phyloP scores from a whole-genome alignment of 35 echinoderm and acorn worm species.

The Ophiothrix spiculata region DNA sequence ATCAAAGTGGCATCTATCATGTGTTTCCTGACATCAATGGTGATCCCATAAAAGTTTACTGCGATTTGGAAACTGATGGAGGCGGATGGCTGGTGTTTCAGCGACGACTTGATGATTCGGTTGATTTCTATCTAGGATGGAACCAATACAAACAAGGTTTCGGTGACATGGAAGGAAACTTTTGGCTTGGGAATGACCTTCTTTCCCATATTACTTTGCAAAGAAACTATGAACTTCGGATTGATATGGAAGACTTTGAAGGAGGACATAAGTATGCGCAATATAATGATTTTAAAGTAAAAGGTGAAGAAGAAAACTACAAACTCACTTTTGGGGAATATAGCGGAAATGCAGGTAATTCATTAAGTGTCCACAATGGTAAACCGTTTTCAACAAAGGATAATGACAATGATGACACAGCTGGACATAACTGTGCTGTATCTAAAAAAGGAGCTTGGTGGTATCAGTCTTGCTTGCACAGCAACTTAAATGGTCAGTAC shows the following conservation, averaged over 20 bases:
- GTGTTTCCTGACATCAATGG: no score
- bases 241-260: conserved; percentile 58
- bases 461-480: background rate
- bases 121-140: conserved; percentile 46
- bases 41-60: no score
- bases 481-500: background rate
- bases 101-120: conserved; percentile 23
- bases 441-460: background rate
- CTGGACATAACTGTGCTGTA: background rate
- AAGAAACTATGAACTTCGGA: conserved; percentile 52
- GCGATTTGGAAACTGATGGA: conserved; percentile 35
- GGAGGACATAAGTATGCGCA: conserved; percentile 42
- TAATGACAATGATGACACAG: background rate
- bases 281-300: conserved; percentile 49
- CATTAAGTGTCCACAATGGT: background rate
- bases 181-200: conserved; percentile 42
- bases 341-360: background rate
- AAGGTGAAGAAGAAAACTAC: conserved; percentile 10
- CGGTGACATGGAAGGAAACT: conserved; percentile 31
- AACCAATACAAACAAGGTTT: conserved; percentile 24
- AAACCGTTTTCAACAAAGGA: background rate
- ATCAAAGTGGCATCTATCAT: no score
- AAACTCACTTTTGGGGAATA: background rate
- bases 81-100: conserved; percentile 42
- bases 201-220: conserved; percentile 10